Percentiles rank a stretch among this genome's conserved stretches.
Evolutionary conservation across 2,797 vertebrate genomes (phyloP).

Genomic region (Pseudopleuronectes americanus): DNA sequence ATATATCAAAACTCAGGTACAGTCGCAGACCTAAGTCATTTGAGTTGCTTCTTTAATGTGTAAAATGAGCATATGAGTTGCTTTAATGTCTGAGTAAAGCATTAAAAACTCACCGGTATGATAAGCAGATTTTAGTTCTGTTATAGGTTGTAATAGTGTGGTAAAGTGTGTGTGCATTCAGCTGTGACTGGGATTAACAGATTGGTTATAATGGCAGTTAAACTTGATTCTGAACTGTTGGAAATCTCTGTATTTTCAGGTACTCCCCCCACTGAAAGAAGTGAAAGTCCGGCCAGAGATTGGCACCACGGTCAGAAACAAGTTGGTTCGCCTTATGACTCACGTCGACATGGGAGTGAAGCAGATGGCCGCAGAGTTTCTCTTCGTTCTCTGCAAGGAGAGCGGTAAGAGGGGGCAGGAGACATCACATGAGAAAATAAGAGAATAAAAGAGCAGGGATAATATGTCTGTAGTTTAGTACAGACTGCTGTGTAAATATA

Average conservation of each 20-base stretch:
- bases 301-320: conserved; percentile 93
- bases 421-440: neutral
- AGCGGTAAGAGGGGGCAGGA: conserved; percentile 84
- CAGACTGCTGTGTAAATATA: neutral
- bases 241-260: conserved; percentile 76
- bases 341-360: conserved; percentile 98
- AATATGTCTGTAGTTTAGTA: neutral
- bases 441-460: neutral
- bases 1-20: conserved; percentile 96
- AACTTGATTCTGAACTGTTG: neutral
- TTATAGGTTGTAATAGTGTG: neutral
- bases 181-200: too few relatives aligned
- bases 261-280: conserved; percentile 94
- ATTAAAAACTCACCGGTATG: neutral
- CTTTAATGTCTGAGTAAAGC: neutral
- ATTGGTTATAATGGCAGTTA: too few relatives aligned
- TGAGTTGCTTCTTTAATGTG: neutral
- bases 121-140: neutral
- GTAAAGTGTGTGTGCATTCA: neutral
- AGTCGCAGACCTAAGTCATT: neutral
- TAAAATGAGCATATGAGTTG: neutral
- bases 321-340: conserved; percentile 98
- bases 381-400: conserved; percentile 99
- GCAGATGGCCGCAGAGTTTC: conserved; percentile 96
- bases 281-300: conserved; percentile 95